Conservation (phyloP, 1,140 invertebrate species). For the Pseudomyrmex dendroicus region DNA sequence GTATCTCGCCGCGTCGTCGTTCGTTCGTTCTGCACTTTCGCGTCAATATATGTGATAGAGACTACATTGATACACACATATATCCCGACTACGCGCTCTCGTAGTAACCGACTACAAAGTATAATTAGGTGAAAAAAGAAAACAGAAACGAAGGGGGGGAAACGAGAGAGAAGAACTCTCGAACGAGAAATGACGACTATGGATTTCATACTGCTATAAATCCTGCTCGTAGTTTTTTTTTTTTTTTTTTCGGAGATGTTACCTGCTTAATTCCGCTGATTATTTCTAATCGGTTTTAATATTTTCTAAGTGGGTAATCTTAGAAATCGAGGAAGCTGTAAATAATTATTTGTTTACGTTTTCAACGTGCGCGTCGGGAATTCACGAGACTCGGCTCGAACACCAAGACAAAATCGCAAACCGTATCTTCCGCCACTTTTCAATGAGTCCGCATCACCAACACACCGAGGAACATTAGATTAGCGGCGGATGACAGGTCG, state of each 20-base stretch:
- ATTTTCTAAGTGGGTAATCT: slow-evolving; percentile 12
- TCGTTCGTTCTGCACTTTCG: neutral
- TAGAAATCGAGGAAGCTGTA: neutral
- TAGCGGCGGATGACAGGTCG: slow-evolving; percentile 77
- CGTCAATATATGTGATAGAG: neutral
- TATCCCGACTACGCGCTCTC: too few relatives aligned
- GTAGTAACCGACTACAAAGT: neutral
- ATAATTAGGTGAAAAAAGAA: slow-evolving; percentile 6
- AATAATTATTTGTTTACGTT: slow-evolving; percentile 4
- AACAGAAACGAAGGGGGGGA: too few relatives aligned
- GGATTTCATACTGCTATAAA: neutral
- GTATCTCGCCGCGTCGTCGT: slow-evolving; percentile 41
- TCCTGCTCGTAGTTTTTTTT: too few relatives aligned
- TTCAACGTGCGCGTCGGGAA: neutral
- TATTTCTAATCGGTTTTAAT: neutral
- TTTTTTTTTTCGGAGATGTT: too few relatives aligned
- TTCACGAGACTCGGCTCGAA: neutral
- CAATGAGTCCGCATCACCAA: slow-evolving; percentile 49
- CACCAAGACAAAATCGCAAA: neutral
- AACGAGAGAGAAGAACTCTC: neutral
- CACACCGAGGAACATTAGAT: slow-evolving; percentile 68
- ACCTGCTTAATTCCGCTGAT: too few relatives aligned
- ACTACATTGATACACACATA: too few relatives aligned
- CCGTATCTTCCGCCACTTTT: slow-evolving; percentile 26
- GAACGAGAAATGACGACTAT: neutral